Evolutionary conservation across 2,888 invertebrate genomes (phyloP), one percentile per base, ranked within the genome.

Genomic region (Volucella zonaria): DNA sequence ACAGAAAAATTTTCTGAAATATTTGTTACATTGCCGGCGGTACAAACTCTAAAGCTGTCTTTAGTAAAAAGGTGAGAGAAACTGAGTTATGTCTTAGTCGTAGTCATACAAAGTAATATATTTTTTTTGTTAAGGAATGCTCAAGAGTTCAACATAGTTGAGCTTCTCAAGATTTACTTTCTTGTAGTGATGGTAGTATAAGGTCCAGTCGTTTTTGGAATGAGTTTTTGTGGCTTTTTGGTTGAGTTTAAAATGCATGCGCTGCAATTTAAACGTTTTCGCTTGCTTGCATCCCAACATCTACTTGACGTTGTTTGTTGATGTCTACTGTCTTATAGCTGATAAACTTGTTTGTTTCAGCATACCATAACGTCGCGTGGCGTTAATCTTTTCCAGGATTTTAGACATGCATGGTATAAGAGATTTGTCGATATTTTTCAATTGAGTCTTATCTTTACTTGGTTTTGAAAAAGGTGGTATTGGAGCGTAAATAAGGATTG

Each of bases 101-200:
- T 14, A 49, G 49, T 49, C 1, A 14, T 38, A 56, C 38, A 56
- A 56, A 56, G 9, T 56, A 38, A 38, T 9, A 38, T 11, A 31
- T 56, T 56, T 56, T 56, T 56, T 23, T 56, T 38, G 31, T 56
- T 38, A n/a, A 56, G 11, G 31, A 8, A 38, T 38, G 12, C 38
- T 56, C 38, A 12, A 11, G n/a, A 14, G 11, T 1, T 56, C 31
- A n/a, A n/a, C 56, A 8, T 38, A 12, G 12, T 56, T 56, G 38
- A 38, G 12, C 38, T n/a, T 56, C n/a, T 1, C 56, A 12, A 2
- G 56, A 15, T 56, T 56, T n/a, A 38, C 38, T 56, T 56, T 56
- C 18, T 23, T 52, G 8, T 52, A 52, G 18, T 52, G 52, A 52
- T 52, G 43, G 43, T 43, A 11, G 3, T 43, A 43, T 43, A 43